A percentile compares a stretch with the other conserved stretches of the same genome.
Evolutionary conservation across 2,797 vertebrate genomes (phyloP).

Genomic region (Semotilus atromaculatus): DNA sequence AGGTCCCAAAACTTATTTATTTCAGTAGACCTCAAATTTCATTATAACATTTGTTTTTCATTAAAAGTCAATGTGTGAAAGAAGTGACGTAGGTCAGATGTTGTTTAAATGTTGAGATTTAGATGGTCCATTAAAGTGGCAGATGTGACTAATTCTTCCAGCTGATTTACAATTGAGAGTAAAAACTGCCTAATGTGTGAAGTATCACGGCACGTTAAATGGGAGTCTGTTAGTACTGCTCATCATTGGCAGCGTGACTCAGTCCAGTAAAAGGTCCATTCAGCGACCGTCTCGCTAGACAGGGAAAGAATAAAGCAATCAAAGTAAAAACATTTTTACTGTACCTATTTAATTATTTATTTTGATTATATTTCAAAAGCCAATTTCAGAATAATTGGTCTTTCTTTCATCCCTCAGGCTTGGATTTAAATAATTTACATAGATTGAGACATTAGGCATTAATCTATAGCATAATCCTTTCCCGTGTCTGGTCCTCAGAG

Average conservation of each 20-base stretch:
- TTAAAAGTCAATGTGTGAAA: conserved; percentile 52
- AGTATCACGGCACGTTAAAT: conserved; percentile 49
- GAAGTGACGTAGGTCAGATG: conserved; percentile 57
- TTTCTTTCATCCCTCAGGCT: conserved; percentile 56
- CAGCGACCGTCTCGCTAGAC: neutral
- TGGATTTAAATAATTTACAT: conserved; percentile 72
- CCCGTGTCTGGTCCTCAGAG: conserved; percentile 59
- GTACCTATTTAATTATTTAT: conserved; percentile 9
- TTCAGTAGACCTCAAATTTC: neutral
- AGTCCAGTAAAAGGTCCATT: neutral
- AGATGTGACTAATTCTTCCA: conserved; percentile 53
- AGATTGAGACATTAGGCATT: conserved; percentile 64
- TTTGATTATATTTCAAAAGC: conserved; percentile 48
- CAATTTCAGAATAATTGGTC: conserved; percentile 62
- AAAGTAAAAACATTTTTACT: neutral
- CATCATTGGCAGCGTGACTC: conserved; percentile 31
- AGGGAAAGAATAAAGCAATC: conserved; percentile 7
- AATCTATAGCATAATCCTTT: conserved; percentile 64
- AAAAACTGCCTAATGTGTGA: conserved; percentile 51
- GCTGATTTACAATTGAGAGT: conserved; percentile 30
- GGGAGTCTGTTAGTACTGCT: conserved; percentile 47
- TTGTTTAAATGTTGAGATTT: conserved; percentile 40
- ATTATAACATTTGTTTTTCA: neutral
- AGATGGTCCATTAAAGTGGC: conserved; percentile 40
- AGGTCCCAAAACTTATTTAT: neutral